Percentiles rank a stretch among this genome's conserved stretches.
phyloP scores from a whole-genome alignment of 2,797 vertebrate species.

The Karalla daura region DNA sequence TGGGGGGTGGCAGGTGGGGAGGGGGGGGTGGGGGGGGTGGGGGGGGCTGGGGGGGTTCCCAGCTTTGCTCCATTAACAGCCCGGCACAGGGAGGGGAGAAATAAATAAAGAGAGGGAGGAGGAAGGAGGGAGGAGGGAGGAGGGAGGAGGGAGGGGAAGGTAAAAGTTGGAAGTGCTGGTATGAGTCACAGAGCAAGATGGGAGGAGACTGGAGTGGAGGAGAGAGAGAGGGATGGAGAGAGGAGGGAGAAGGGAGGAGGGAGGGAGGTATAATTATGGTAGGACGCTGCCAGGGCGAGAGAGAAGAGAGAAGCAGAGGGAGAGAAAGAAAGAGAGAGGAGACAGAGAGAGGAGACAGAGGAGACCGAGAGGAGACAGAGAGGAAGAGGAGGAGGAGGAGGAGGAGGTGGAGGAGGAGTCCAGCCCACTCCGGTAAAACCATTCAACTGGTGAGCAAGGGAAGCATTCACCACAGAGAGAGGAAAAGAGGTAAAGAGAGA shows the following conservation, averaged over 20 bases:
- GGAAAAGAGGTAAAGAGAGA: conserved; percentile 41
- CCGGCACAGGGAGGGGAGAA: conserved; percentile 19
- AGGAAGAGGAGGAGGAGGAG: conserved; percentile 53
- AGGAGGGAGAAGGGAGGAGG: conserved; percentile 38
- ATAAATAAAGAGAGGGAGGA: conserved; percentile 1
- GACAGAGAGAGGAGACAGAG: conserved; percentile 42
- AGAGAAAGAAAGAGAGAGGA: conserved; percentile 55
- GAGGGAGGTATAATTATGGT: conserved; percentile 70
- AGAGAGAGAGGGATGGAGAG: conserved; percentile 37
- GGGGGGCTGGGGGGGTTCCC: conserved; percentile 15
- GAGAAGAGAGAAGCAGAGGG: conserved; percentile 54
- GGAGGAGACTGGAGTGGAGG: conserved; percentile 59
- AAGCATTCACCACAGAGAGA: conserved; percentile 57
- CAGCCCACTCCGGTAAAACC: conserved; percentile 73
- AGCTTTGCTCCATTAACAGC: conserved; percentile 28
- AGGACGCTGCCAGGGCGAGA: conserved; percentile 62
- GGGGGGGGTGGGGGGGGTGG: not conserved
- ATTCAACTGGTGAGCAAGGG: conserved; percentile 77
- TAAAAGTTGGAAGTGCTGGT: conserved; percentile 61
- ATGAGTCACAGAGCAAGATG: conserved; percentile 60
- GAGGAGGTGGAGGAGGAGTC: conserved; percentile 51
- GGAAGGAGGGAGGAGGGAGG: conserved; percentile 2
- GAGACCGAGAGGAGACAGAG: conserved; percentile 46
- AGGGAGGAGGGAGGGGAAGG: conserved; percentile 36
- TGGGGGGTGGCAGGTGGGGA: not conserved